A percentile compares a stretch with the other conserved stretches of the same genome.
phyloP scores from a whole-genome alignment of 2,113 vertebrate species.

The Delphinus delphis region DNA sequence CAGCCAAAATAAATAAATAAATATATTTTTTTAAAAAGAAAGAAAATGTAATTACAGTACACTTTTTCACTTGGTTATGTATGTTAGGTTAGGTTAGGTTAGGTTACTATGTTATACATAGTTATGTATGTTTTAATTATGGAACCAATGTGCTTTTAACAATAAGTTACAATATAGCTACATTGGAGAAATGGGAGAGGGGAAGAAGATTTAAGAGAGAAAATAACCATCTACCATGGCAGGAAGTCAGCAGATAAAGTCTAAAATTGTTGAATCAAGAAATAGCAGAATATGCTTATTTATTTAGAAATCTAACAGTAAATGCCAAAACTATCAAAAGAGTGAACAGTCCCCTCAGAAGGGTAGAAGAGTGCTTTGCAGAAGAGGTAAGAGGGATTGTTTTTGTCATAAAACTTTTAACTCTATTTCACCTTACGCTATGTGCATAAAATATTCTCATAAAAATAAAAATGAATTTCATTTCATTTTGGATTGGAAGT shows the following conservation, averaged over 20 bases:
- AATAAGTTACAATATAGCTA: background rate
- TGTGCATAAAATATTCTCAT: background rate
- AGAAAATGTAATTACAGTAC: background rate
- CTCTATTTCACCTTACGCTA: background rate
- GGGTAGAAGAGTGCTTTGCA: background rate
- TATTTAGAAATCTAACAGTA: conserved; percentile 1
- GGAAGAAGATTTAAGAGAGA: background rate
- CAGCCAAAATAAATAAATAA: background rate
- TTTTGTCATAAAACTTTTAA: background rate
- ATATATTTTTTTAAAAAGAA: background rate
- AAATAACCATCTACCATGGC: background rate
- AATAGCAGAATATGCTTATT: background rate
- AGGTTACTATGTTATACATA: background rate
- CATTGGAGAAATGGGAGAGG: background rate
- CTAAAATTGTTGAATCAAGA: conserved; percentile 1
- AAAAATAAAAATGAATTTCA: background rate
- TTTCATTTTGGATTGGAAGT: background rate
- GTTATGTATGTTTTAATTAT: background rate
- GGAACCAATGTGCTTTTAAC: conserved; percentile 5
- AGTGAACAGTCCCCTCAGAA: background rate
- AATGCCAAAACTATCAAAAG: background rate
- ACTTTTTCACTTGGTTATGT: background rate
- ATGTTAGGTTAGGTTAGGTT: background rate
- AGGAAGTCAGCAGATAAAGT: background rate
- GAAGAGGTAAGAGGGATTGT: background rate